Evolutionary conservation across 2,888 invertebrate genomes (phyloP).

Genomic region (Neuroscelio doddi): DNA sequence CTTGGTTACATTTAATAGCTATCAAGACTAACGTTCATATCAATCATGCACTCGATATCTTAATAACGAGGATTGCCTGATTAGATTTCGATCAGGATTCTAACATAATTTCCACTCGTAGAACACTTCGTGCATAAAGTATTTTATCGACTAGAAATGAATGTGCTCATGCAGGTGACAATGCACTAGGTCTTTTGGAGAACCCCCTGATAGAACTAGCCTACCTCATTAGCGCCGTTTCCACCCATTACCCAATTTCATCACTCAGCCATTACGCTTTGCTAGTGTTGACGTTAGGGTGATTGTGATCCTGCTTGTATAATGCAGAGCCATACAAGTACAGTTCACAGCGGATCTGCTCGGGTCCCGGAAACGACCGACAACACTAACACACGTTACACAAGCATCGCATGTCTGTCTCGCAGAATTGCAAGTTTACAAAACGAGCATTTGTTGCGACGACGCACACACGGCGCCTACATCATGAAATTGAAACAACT

Average conservation of each 20-base stretch:
- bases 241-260: slow-evolving; percentile 34
- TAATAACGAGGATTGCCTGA: too few species aligned
- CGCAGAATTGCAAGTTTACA: slow-evolving; percentile 35
- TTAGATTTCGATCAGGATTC: too few species aligned
- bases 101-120: too few species aligned
- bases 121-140: too few species aligned
- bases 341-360: slow-evolving; percentile 12
- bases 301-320: slow-evolving; percentile 18
- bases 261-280: slow-evolving; percentile 21
- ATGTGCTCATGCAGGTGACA: too few species aligned
- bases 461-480: slow-evolving; percentile 22
- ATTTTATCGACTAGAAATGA: too few species aligned
- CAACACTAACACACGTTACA: slow-evolving; percentile 18
- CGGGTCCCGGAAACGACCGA: slow-evolving; percentile 24
- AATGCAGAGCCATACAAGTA: slow-evolving; percentile 28
- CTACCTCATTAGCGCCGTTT: slow-evolving; percentile 23
- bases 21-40: too few species aligned
- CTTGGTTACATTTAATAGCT: too few species aligned
- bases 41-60: too few species aligned
- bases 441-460: slow-evolving; percentile 29
- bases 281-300: slow-evolving; percentile 22
- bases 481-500: slow-evolving; percentile 31
- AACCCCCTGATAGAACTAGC: not conserved
- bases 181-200: not conserved
- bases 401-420: slow-evolving; percentile 21